These are phyloP conservation scores for Trissolcus japonicus DNA, from an alignment of 2,888 invertebrate genomes.

Conservation along the genomic window DNA sequence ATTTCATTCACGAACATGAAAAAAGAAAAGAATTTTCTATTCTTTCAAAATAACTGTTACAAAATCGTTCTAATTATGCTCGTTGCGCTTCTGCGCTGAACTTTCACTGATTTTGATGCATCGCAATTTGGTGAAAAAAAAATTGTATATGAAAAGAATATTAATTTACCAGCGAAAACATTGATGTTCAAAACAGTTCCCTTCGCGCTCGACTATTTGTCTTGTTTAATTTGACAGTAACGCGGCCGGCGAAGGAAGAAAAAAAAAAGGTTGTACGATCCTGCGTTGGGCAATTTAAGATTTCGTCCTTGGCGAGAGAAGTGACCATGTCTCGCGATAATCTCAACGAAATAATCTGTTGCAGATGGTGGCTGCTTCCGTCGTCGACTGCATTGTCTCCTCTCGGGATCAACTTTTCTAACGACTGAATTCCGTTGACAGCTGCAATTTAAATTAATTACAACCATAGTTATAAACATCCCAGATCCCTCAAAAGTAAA, in stretches of 20 bases:
- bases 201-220: too few species aligned
- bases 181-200: too few species aligned
- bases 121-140: too few species aligned
- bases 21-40: background rate
- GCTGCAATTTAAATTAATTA: constrained; percentile 33
- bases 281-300: constrained; percentile 29
- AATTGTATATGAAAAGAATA: too few species aligned
- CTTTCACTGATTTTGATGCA: constrained; percentile 29
- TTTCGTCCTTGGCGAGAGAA: constrained; percentile 49
- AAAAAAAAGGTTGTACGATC: constrained; percentile 26
- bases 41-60: constrained; percentile 31
- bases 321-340: constrained; percentile 49
- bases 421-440: constrained; percentile 38
- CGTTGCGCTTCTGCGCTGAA: constrained; percentile 34
- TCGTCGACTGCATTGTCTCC: constrained; percentile 35
- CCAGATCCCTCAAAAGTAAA: background rate
- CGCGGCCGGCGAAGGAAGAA: background rate
- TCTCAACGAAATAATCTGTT: constrained; percentile 47
- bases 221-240: constrained; percentile 5
- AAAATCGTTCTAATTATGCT: constrained; percentile 32
- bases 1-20: constrained; percentile 11
- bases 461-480: background rate
- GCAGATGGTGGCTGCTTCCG: constrained; percentile 52
- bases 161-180: too few species aligned
- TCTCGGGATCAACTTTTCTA: constrained; percentile 36